Conservation (phyloP, 2,113 vertebrate species). For the Saccopteryx bilineata region DNA sequence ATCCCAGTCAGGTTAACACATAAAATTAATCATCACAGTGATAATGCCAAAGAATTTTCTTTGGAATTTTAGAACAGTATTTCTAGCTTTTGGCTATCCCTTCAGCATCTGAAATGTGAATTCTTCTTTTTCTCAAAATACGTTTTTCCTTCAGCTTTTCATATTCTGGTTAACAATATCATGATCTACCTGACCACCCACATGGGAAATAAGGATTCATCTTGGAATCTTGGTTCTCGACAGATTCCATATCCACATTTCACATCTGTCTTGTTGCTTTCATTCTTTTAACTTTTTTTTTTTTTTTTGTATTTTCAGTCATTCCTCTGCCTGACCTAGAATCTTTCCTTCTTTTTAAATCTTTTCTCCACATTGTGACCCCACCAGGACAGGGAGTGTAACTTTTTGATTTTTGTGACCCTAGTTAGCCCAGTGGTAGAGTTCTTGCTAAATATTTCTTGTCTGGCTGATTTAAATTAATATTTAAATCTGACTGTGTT, state of each 20-base stretch:
- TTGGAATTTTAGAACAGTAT: not conserved
- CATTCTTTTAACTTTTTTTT: not conserved
- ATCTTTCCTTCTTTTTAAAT: not conserved
- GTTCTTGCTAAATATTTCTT: slow-evolving; percentile 23
- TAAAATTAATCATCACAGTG: not conserved
- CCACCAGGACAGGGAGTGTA: not conserved
- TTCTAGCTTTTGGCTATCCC: not conserved
- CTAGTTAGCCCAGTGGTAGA: not conserved
- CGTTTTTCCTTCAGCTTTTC: slow-evolving; percentile 22
- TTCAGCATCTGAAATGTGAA: not conserved
- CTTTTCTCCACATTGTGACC: not conserved
- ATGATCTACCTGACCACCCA: not conserved
- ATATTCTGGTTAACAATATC: not conserved
- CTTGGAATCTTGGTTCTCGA: not conserved
- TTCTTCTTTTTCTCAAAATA: not conserved
- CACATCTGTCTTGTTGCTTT: not conserved
- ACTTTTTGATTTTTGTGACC: not conserved
- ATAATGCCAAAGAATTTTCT: not conserved
- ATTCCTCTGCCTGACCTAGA: not conserved
- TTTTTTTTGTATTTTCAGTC: not conserved
- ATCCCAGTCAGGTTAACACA: not conserved
- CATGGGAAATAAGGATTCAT: not conserved
- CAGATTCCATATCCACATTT: not conserved
- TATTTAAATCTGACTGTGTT: not conserved
- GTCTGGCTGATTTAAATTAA: not conserved